Evolutionary conservation across 2,888 invertebrate species (phyloP).

Genomic region (Ferrisia virgata): DNA sequence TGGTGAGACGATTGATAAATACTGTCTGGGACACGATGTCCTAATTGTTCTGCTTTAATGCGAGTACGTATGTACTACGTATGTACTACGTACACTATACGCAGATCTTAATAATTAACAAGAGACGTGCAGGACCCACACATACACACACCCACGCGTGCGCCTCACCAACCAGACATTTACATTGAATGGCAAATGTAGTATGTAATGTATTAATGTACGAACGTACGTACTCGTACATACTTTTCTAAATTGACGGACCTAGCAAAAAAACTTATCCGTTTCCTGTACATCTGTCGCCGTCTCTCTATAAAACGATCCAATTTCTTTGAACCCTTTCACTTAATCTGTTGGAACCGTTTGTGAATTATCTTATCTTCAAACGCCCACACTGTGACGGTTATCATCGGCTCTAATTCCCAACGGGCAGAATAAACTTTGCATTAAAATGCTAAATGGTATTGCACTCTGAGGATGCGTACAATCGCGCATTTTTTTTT

Average conservation of each 20-base stretch:
- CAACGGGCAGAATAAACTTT: constrained; percentile 25
- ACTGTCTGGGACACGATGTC: background rate
- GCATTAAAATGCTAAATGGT: background rate
- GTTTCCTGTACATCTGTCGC: constrained; percentile 41
- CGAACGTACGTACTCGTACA: too few relatives aligned
- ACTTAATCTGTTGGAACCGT: constrained; percentile 25
- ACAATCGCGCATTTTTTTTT: background rate
- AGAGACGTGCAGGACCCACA: constrained; percentile 16
- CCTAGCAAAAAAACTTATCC: constrained; percentile 38
- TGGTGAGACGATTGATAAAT: constrained; percentile 6
- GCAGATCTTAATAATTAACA: constrained; percentile 20
- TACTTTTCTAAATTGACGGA: constrained; percentile 24
- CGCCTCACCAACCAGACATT: background rate
- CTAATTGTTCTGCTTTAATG: constrained; percentile 9
- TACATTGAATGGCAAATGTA: constrained; percentile 28
- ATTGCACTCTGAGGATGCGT: background rate
- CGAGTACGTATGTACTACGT: too few relatives aligned
- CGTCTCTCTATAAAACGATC: constrained; percentile 10
- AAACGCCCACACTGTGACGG: constrained; percentile 20
- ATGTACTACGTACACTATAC: too few relatives aligned
- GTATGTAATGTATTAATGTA: too few relatives aligned
- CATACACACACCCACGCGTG: background rate
- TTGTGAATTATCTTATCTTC: constrained; percentile 27
- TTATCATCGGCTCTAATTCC: constrained; percentile 21
- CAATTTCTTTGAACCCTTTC: constrained; percentile 31